These are phyloP conservation scores for Sebastes kiyomatsui DNA, from an alignment of 2,797 vertebrate genomes.

Conservation along the genomic window DNA sequence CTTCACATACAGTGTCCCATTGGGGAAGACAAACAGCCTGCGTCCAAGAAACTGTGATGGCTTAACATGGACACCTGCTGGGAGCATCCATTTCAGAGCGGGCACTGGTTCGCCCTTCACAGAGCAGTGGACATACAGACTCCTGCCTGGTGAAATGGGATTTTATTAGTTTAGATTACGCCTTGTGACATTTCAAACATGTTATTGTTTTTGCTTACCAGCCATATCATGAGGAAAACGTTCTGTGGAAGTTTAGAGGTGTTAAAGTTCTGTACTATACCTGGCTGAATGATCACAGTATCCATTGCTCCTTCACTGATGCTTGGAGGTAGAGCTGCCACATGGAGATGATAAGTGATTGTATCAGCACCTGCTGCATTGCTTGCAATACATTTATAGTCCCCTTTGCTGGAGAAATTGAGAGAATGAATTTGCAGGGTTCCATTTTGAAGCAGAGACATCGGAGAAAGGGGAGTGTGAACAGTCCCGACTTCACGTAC, in stretches of 20 bases:
- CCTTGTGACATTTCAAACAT: background rate
- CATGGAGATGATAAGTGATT: slow-evolving; percentile 82
- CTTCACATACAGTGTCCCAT: slow-evolving; percentile 83
- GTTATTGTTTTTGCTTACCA: background rate
- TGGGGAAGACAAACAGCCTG: slow-evolving; percentile 84
- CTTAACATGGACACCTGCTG: slow-evolving; percentile 76
- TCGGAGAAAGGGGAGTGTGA: slow-evolving; percentile 40
- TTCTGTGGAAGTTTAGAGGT: background rate
- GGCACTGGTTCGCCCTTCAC: slow-evolving; percentile 81
- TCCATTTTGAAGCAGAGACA: slow-evolving; percentile 81
- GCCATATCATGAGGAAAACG: background rate
- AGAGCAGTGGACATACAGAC: slow-evolving; percentile 82
- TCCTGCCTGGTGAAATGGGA: slow-evolving; percentile 61
- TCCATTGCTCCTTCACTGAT: slow-evolving; percentile 75
- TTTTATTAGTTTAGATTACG: background rate
- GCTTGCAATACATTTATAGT: slow-evolving; percentile 87
- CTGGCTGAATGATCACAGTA: slow-evolving; percentile 70
- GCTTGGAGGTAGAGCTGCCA: slow-evolving; percentile 82
- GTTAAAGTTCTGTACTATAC: slow-evolving; percentile 36
- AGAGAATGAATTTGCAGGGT: slow-evolving; percentile 78
- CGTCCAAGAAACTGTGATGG: slow-evolving; percentile 82
- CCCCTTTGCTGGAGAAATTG: slow-evolving; percentile 83
- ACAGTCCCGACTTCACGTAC: slow-evolving; percentile 70
- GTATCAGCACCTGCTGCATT: slow-evolving; percentile 86
- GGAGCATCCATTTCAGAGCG: slow-evolving; percentile 81